phyloP scores from a whole-genome alignment of 2,113 vertebrate species.

The Megalops atlanticus region DNA sequence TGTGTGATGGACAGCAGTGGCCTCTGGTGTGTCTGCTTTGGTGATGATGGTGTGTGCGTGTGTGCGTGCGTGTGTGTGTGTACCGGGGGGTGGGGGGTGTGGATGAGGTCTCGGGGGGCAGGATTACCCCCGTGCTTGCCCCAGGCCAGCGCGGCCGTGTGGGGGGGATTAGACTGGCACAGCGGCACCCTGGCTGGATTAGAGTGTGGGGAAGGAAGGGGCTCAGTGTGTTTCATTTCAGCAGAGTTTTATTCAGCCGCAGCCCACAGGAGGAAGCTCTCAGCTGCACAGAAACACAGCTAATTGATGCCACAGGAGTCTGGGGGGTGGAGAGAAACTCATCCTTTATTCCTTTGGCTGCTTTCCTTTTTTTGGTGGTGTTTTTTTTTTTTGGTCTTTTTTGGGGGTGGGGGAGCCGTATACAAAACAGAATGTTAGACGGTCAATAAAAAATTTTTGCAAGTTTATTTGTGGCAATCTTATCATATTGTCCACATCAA shows the following conservation, averaged over 20 bases:
- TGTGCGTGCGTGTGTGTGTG: background rate
- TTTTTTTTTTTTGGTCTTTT: background rate
- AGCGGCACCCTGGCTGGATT: constrained; percentile 72
- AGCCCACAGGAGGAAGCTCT: constrained; percentile 66
- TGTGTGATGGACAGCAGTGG: background rate
- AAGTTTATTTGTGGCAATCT: constrained; percentile 3
- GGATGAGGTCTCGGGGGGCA: constrained; percentile 64
- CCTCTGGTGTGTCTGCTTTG: background rate
- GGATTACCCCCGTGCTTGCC: constrained; percentile 74
- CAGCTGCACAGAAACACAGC: constrained; percentile 68
- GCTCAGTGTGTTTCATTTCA: constrained; percentile 61
- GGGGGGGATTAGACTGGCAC: constrained; percentile 67
- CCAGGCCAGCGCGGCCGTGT: constrained; percentile 70
- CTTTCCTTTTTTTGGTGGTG: too few relatives aligned
- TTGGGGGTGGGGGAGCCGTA: background rate
- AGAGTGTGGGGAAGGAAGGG: constrained; percentile 39
- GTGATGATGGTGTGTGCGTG: background rate
- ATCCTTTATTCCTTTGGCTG: constrained; percentile 9
- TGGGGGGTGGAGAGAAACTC: background rate
- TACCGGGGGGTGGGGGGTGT: constrained; percentile 36
- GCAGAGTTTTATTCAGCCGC: constrained; percentile 67
- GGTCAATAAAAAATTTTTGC: background rate
- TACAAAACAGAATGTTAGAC: background rate
- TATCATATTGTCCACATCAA: background rate
- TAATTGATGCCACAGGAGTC: constrained; percentile 68